Percentiles rank a stretch among this genome's conserved stretches.
phyloP scores from a whole-genome alignment of 2,797 vertebrate species.

The Sebastes nivosus region DNA sequence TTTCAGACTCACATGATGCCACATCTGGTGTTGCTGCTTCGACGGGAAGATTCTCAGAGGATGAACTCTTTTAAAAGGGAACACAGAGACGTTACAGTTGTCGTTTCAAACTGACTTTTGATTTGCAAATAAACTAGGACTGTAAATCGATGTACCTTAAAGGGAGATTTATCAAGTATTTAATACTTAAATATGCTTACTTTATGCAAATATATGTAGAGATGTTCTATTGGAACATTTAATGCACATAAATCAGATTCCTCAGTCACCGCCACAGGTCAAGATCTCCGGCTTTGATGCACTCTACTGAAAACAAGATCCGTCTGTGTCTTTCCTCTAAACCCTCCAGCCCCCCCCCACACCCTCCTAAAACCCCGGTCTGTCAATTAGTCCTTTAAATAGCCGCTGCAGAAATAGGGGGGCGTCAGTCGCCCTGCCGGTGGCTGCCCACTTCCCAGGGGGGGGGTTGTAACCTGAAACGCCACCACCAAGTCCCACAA shows the following conservation, averaged over 20 bases:
- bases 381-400: slow-evolving; percentile 82
- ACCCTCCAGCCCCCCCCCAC: not conserved
- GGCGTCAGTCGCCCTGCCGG: slow-evolving; percentile 72
- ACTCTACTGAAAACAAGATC: not conserved
- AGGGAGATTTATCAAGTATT: too few relatives aligned
- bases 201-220: too few relatives aligned
- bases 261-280: not conserved
- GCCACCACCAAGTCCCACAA: slow-evolving; percentile 6
- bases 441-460: slow-evolving; percentile 33
- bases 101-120: accelerated
- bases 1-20: not conserved
- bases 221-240: too few relatives aligned
- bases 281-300: not conserved
- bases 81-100: not conserved
- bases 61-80: not conserved
- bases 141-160: too few relatives aligned
- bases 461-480: slow-evolving; percentile 70
- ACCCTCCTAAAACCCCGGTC: slow-evolving; percentile 18
- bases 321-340: not conserved
- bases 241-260: not conserved
- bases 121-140: too few relatives aligned
- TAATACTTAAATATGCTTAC: too few relatives aligned
- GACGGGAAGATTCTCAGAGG: not conserved
- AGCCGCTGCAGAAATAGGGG: slow-evolving; percentile 80
- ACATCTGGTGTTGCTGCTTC: not conserved